These are phyloP conservation scores for fruit fly (Drosophila melanogaster) DNA, from an alignment of 1,140 invertebrate genomes.

Conservation along the genomic window DNA sequence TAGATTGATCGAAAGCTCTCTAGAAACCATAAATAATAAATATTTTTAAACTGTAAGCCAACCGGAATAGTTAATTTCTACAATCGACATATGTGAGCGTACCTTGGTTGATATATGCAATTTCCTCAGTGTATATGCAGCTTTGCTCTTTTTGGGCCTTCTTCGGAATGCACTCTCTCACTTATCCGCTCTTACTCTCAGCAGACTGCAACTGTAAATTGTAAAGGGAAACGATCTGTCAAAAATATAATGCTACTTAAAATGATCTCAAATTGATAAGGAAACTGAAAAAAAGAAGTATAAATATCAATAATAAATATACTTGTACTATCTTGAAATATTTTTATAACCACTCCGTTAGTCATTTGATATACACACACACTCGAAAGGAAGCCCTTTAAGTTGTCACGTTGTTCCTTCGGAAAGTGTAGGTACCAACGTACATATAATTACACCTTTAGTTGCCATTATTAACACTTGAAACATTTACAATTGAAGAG, in stretches of 20 bases:
- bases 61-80: too few species aligned
- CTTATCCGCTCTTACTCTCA: not conserved
- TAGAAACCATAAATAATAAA: too few species aligned
- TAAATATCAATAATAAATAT: not conserved
- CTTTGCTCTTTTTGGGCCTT: not conserved
- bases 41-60: too few species aligned
- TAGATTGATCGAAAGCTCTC: too few species aligned
- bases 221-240: slow-evolving; percentile 15
- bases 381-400: not conserved
- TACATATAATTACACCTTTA: not conserved
- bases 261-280: not conserved
- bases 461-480: slow-evolving; percentile 5
- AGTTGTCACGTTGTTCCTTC: slow-evolving; percentile 20
- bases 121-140: slow-evolving; percentile 5
- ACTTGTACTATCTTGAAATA: not conserved
- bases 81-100: too few species aligned
- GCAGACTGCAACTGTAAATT: slow-evolving; percentile 12
- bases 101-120: not conserved
- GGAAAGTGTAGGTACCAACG: not conserved
- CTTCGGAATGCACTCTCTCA: slow-evolving; percentile 9
- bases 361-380: not conserved
- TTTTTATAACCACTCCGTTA: not conserved
- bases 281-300: not conserved
- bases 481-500: not conserved
- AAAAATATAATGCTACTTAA: slow-evolving; percentile 7